These are phyloP conservation scores for Pogonognathellus flavescens DNA, from an alignment of 1,140 invertebrate species.

Conservation along the genomic window DNA sequence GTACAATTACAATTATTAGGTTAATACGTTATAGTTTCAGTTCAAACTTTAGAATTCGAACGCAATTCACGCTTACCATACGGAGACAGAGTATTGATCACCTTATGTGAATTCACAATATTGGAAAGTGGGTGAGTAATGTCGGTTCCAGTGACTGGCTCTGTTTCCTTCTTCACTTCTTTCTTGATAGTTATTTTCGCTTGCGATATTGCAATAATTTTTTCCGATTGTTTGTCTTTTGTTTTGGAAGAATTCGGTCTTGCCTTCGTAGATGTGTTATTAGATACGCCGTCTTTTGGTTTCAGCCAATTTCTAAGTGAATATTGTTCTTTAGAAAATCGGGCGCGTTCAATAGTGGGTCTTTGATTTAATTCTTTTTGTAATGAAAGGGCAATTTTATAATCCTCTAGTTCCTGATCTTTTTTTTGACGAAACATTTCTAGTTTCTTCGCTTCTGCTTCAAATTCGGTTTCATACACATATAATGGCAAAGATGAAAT, in stretches of 20 bases:
- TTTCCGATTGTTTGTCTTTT: conserved; percentile 20
- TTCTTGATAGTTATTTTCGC: background rate
- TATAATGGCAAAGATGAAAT: background rate
- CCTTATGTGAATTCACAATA: background rate
- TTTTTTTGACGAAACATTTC: conserved; percentile 43
- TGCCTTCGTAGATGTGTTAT: background rate
- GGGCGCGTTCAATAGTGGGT: background rate
- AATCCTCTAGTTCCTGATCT: conserved; percentile 40
- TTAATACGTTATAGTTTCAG: background rate
- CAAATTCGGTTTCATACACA: background rate
- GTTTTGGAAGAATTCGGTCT: background rate
- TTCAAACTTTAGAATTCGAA: conserved; percentile 1
- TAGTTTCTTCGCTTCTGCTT: conserved; percentile 20
- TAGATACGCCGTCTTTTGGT: background rate
- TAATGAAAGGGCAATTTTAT: background rate
- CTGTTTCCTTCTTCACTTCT: background rate
- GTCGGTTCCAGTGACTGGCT: background rate
- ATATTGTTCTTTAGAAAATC: conserved; percentile 30
- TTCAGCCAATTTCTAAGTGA: conserved; percentile 53
- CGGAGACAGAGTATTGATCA: background rate
- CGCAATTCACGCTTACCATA: conserved; percentile 6
- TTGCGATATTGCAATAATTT: background rate
- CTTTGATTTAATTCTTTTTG: conserved; percentile 32
- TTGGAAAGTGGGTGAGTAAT: background rate
- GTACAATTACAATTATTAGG: no score